Base-by-base conservation (phyloP, 2,797 vertebrate genomes). In the Syndactyla subalaris region DNA sequence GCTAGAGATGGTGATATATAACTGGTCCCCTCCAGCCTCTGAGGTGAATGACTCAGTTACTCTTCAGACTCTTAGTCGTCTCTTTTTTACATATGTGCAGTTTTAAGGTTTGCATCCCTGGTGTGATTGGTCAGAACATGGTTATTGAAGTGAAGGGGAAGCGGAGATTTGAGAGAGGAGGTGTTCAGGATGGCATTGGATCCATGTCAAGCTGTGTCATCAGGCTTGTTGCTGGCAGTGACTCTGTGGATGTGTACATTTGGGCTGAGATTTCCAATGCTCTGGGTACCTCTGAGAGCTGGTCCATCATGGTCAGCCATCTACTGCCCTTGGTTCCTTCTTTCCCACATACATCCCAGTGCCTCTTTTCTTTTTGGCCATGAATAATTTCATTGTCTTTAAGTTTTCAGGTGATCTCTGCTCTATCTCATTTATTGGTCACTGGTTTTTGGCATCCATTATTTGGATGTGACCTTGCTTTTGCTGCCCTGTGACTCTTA, bases 61-160 rank as follows among this genome's bases (percentile, higher is more conserved):
- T 82, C 24, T 29, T 67, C 45, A 87, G 71, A 36, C 67, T 65
- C 34, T 75, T 41, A 4, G 51, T 59, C 0, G 0, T 66, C 41
- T 86, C 30, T 38, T 32, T 22, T 0, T 78, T 73, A 30, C 0
- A 1, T 45, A 41, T 0, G 0, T 38, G 26, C 1, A 1, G 20
- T 57, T 67, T 83, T 61, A 67, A 82, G 57, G 34, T 73, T 86
- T 76, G 30, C 18, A 43, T 72, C 49, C 6, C 41, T 1, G 19
- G 49, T 14, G 6, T 26, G 48, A 43, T 52, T 52, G 62, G 32
- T 79, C 11, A 48, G 32, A 48, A 67, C 16, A 0, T 7, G 3
- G 16, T 30, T 48, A 13, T 34, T 41, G 45, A 80, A 94, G 48
- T 55, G 48, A 70, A 58, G 52, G 49, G 61, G 85, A 93, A 83